Conservation (phyloP, 1,140 invertebrate genomes). For the Microplitis mediator region DNA sequence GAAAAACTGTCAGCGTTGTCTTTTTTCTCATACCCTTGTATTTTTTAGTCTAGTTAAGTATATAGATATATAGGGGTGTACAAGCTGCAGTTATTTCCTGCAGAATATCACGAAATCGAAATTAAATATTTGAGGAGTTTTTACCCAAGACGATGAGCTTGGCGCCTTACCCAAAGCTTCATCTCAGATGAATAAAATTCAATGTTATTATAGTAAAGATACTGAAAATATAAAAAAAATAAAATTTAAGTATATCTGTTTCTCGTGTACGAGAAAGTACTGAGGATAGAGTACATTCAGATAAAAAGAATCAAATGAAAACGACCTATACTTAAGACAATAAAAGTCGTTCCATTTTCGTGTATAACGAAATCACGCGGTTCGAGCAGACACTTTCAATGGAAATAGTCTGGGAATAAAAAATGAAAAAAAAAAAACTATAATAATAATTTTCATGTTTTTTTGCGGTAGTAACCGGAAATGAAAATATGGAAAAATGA, state of each 20-base stretch:
- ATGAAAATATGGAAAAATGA: too few species aligned
- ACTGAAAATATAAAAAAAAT: too few species aligned
- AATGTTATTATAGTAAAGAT: not conserved
- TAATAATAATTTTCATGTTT: too few species aligned
- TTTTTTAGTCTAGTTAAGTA: not conserved
- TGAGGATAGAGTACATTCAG: not conserved
- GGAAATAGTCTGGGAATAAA: not conserved
- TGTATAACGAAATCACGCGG: not conserved
- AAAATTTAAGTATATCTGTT: too few species aligned
- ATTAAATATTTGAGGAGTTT: constrained; percentile 19
- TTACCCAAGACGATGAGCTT: not conserved
- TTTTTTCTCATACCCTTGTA: not conserved
- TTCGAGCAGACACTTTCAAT: not conserved
- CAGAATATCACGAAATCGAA: not conserved
- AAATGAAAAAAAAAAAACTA: not conserved
- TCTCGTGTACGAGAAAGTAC: too few species aligned
- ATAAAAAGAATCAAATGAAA: not conserved
- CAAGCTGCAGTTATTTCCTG: not conserved
- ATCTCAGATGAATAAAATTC: constrained; percentile 6
- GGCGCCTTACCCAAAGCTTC: not conserved
- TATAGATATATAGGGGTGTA: not conserved
- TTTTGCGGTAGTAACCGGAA: too few species aligned
- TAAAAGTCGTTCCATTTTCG: not conserved
- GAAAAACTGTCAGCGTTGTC: constrained; percentile 1
- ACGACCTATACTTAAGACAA: not conserved